Conservation (phyloP, 2,888 invertebrate species). For the Drosophila tripunctata region DNA sequence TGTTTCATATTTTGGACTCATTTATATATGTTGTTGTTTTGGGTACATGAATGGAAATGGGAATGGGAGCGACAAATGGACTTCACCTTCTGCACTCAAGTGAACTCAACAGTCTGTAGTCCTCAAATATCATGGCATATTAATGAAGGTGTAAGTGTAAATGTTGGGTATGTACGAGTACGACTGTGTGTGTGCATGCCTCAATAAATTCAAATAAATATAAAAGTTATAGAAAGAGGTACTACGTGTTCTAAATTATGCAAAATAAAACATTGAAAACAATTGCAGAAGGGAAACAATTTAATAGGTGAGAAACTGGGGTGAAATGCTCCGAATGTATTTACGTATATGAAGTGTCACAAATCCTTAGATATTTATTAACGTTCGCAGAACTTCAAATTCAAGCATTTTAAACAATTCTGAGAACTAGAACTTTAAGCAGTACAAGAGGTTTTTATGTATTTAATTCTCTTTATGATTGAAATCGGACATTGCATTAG, state of each 20-base stretch:
- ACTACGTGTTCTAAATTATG: constrained; percentile 37
- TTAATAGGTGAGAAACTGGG: constrained; percentile 3
- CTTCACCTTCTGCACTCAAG: constrained; percentile 7
- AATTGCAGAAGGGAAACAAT: constrained; percentile 31
- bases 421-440: background rate
- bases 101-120: constrained; percentile 25
- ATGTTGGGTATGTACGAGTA: constrained; percentile 14
- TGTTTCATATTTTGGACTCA: constrained; percentile 43
- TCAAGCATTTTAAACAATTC: too few species aligned
- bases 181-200: constrained; percentile 33
- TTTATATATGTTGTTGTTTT: constrained; percentile 26
- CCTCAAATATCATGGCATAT: constrained; percentile 61
- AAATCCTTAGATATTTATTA: background rate
- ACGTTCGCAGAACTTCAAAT: too few species aligned
- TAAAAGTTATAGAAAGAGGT: constrained; percentile 33
- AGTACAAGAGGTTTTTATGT: background rate
- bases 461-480: too few species aligned
- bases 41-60: constrained; percentile 9
- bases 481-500: too few species aligned
- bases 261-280: constrained; percentile 34
- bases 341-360: background rate
- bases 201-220: constrained; percentile 68
- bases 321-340: background rate
- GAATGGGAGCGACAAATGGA: constrained; percentile 24
- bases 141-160: constrained; percentile 53